Evolutionary conservation across 1,140 invertebrate genomes (phyloP), one percentile per base, ranked within the genome.

Genomic region (Drosophila bifasciata): DNA sequence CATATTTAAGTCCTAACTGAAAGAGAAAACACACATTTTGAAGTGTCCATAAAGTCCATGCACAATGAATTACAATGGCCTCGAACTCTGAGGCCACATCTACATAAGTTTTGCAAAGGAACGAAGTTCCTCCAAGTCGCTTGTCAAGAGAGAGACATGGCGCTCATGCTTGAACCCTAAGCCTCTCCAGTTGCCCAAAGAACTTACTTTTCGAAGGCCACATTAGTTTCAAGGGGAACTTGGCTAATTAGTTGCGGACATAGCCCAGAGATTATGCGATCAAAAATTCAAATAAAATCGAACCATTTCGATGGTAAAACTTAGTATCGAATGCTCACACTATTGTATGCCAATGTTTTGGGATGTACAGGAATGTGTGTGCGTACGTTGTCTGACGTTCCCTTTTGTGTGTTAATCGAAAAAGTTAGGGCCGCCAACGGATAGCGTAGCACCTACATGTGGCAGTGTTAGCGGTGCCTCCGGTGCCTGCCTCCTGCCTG

Each of bases 361-460:
- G 36, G 53, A 32, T 8, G 9, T 9, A 7, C 23, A 6, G 23
- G 23, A 36, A 46, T 43, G 41, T 39, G 23, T 57, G 17, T 32
- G 25, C 5, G 7, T 32, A 63, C 63, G 71, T 58, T 63, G 13
- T 13, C 40, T 53, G 50, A 56, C 40, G 36, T 13, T 51, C 36
- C 36, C 73, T 32, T 75, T 72, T 84, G 69, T 76, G 50, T 57
- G 48, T 39, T 84, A 84, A 84, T 85, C 72, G 81, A 73, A 85
- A 79, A 85, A 84, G 80, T 81, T 81, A n/a, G 21, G 44, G 23
- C 49, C 39, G 16, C 41, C 13, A 17, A 57, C 28, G 13, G 25
- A 51, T 9, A 11, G 9, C 28, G 28, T 0, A 11, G 8, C 28
- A 11, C 3, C 32, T 36, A 1, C 32, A 36, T 11, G 11, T 36